A percentile compares a stretch with the other conserved stretches of the same genome.
phyloP scores from a whole-genome alignment of 1,140 invertebrate species.

The Conus betulinus region DNA sequence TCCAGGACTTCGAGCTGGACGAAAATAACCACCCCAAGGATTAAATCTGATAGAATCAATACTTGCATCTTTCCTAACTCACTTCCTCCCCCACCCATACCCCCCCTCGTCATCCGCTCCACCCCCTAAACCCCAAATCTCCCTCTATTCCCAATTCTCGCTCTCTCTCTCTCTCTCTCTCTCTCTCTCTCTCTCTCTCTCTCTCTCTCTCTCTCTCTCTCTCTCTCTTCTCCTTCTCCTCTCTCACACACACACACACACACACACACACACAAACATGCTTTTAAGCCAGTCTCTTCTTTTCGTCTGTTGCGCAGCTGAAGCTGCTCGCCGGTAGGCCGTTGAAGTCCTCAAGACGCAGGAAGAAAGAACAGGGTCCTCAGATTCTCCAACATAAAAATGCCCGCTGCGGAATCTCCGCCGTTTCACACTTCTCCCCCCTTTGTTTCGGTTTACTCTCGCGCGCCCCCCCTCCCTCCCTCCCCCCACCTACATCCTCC shows the following conservation, averaged over 20 bases:
- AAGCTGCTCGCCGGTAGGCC: too few relatives aligned
- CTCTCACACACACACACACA: too few relatives aligned
- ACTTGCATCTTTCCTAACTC: constrained; percentile 6
- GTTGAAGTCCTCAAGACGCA: too few relatives aligned
- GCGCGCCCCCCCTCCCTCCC: background rate
- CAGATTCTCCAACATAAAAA: too few relatives aligned
- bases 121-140: background rate
- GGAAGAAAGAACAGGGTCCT: too few relatives aligned
- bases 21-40: background rate
- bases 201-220: background rate
- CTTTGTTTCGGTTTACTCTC: too few relatives aligned
- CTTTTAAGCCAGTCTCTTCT: too few relatives aligned
- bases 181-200: background rate
- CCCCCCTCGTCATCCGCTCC: background rate
- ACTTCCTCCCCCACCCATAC: background rate
- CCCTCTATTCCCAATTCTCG: background rate
- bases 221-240: background rate
- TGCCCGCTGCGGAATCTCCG: too few relatives aligned
- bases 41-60: constrained; percentile 8
- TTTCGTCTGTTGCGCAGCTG: too few relatives aligned
- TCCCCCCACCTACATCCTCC: background rate
- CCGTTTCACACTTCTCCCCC: too few relatives aligned
- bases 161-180: background rate
- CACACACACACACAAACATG: too few relatives aligned
- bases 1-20: background rate